Evolutionary conservation across 2,797 vertebrate species (phyloP).

Genomic region (Ptychadena robeensis): DNA sequence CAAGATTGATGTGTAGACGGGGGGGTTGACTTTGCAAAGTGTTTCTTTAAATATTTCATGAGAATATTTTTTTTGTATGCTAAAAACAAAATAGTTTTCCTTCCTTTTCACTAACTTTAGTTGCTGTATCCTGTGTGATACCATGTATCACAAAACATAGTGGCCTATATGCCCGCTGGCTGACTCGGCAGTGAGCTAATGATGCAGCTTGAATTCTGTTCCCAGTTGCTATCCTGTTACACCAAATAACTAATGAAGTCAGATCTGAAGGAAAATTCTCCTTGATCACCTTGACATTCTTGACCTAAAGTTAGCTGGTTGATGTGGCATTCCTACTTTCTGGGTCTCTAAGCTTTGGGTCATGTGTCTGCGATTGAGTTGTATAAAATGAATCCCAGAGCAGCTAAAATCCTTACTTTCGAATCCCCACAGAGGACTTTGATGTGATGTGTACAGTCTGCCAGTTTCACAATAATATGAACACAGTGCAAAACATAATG

Average conservation of each 20-base stretch:
- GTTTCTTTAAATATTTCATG: background rate
- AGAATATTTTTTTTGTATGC: background rate
- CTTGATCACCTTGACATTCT: constrained; percentile 53
- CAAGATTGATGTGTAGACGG: too few relatives aligned
- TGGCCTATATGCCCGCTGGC: constrained; percentile 1
- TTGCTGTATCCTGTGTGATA: background rate
- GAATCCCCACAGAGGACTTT: constrained; percentile 24
- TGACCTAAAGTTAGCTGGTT: constrained; percentile 51
- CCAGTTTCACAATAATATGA: constrained; percentile 15
- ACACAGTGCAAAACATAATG: constrained; percentile 27
- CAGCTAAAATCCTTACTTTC: constrained; percentile 23
- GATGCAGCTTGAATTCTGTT: constrained; percentile 17
- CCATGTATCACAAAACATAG: background rate
- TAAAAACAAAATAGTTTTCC: background rate
- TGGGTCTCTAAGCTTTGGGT: constrained; percentile 35
- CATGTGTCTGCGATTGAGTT: constrained; percentile 12
- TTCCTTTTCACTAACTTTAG: background rate
- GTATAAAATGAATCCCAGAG: constrained; percentile 40
- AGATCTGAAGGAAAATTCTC: constrained; percentile 39
- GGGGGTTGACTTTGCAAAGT: too few relatives aligned
- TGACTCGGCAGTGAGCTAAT: constrained; percentile 32
- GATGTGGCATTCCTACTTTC: constrained; percentile 44
- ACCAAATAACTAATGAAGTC: constrained; percentile 36
- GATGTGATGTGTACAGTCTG: constrained; percentile 36
- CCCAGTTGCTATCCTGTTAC: constrained; percentile 26